Conservation (phyloP, 2,888 invertebrate genomes). For the Callyntrura sp. region DNA sequence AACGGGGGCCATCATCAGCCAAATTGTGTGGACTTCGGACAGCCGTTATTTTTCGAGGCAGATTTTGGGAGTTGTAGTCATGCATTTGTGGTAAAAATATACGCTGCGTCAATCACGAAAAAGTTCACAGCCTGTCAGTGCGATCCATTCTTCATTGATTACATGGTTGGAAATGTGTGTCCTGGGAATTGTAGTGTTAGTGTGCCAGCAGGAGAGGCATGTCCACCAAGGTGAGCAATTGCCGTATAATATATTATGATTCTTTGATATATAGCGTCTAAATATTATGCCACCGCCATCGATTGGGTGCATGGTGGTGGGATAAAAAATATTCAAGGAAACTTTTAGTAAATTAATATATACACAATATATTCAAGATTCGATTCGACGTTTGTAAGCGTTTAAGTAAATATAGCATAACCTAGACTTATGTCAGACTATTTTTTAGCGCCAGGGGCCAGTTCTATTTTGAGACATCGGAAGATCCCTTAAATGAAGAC, state of each 20-base stretch:
- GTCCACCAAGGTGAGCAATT: slow-evolving; percentile 36
- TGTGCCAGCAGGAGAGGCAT: slow-evolving; percentile 55
- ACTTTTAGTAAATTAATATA: too few relatives aligned
- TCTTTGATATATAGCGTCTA: too few relatives aligned
- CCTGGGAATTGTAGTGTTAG: slow-evolving; percentile 34
- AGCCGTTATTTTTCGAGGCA: slow-evolving; percentile 43
- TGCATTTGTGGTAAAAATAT: slow-evolving; percentile 36
- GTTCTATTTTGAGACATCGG: slow-evolving; percentile 57
- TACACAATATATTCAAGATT: too few relatives aligned
- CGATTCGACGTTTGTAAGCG: too few relatives aligned
- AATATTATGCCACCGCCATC: too few relatives aligned
- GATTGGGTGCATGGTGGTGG: too few relatives aligned
- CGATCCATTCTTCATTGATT: slow-evolving; percentile 51
- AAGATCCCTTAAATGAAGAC: slow-evolving; percentile 53
- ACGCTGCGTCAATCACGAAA: slow-evolving; percentile 52
- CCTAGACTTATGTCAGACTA: background rate
- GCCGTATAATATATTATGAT: too few relatives aligned
- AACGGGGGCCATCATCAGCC: slow-evolving; percentile 70
- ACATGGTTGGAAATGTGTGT: slow-evolving; percentile 12
- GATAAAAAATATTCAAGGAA: too few relatives aligned
- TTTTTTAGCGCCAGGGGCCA: slow-evolving; percentile 55
- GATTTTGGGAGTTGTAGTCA: slow-evolving; percentile 65
- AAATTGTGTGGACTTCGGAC: slow-evolving; percentile 30
- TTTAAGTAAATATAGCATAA: too few relatives aligned
- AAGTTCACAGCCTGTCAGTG: slow-evolving; percentile 60